phyloP scores from a whole-genome alignment of 1,140 invertebrate genomes.

The Orchesella cincta region DNA sequence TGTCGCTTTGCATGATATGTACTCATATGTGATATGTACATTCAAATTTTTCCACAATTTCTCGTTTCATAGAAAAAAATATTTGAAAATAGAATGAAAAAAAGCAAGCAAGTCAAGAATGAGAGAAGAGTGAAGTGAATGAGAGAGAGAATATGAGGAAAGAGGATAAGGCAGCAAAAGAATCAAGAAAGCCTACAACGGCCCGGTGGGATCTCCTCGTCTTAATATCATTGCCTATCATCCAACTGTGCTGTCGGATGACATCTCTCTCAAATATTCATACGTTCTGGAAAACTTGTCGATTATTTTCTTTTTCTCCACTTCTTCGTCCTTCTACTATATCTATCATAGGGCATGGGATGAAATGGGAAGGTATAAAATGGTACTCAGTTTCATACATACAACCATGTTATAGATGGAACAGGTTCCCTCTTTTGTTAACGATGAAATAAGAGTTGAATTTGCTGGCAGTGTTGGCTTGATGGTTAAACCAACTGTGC shows the following conservation, averaged over 20 bases:
- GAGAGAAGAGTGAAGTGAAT: not conserved
- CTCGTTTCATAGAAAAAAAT: not conserved
- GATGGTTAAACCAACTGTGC: not conserved
- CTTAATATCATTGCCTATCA: conserved; percentile 27
- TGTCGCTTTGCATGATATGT: not conserved
- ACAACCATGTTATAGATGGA: too few relatives aligned
- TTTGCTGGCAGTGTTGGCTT: not conserved
- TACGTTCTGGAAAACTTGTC: conserved; percentile 18
- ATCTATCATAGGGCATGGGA: too few relatives aligned
- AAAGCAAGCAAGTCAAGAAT: conserved; percentile 11
- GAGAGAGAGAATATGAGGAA: not conserved
- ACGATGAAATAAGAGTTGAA: not conserved
- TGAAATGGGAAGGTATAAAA: too few relatives aligned
- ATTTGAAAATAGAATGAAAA: conserved; percentile 13
- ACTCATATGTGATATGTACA: not conserved
- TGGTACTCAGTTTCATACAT: too few relatives aligned
- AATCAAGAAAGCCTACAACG: conserved; percentile 11
- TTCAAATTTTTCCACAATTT: not conserved
- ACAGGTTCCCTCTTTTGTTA: not conserved
- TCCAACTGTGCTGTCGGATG: conserved; percentile 26
- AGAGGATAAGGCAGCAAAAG: not conserved
- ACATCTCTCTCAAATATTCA: conserved; percentile 29
- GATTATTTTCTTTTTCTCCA: conserved; percentile 15
- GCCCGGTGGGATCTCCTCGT: conserved; percentile 25
- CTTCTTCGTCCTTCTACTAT: not conserved